phyloP scores from a whole-genome alignment of 2,113 vertebrate genomes.

The Tautogolabrus adspersus region DNA sequence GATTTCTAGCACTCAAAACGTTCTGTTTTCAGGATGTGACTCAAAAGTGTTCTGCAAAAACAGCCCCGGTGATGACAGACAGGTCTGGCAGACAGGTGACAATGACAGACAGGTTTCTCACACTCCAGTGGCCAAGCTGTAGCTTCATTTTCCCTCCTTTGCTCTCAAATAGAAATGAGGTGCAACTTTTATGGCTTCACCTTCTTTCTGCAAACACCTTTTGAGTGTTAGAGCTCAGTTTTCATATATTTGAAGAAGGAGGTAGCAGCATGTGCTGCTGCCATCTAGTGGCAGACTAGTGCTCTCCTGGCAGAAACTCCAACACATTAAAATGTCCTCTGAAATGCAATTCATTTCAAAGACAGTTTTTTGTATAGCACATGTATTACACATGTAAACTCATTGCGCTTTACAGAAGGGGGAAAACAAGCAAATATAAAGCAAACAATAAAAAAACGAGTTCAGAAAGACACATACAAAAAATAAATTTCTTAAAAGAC shows the following conservation, averaged over 20 bases:
- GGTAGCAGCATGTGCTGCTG: conserved; percentile 67
- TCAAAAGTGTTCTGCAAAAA: conserved; percentile 26
- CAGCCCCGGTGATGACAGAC: conserved; percentile 3
- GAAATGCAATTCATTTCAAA: too few relatives aligned
- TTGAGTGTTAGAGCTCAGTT: conserved; percentile 36
- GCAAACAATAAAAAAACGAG: too few relatives aligned
- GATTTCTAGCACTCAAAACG: conserved; percentile 58
- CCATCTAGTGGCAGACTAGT: conserved; percentile 76
- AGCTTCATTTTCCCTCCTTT: conserved; percentile 3
- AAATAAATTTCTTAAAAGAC: too few relatives aligned
- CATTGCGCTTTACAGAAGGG: too few relatives aligned
- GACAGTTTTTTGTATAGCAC: too few relatives aligned
- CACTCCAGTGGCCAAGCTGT: neutral
- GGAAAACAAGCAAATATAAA: too few relatives aligned
- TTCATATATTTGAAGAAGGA: conserved; percentile 23
- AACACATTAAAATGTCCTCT: neutral
- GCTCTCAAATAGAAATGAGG: conserved; percentile 36
- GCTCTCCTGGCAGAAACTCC: conserved; percentile 32
- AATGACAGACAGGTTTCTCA: conserved; percentile 15
- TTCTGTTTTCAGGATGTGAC: conserved; percentile 73
- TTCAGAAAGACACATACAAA: too few relatives aligned
- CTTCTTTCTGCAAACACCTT: conserved; percentile 38
- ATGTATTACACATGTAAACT: too few relatives aligned
- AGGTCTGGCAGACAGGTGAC: conserved; percentile 45
- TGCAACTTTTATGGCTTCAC: conserved; percentile 51